Evolutionary conservation across 1,140 invertebrate species (phyloP), one percentile per base, ranked within the genome.

Genomic region (Augochlora pura): DNA sequence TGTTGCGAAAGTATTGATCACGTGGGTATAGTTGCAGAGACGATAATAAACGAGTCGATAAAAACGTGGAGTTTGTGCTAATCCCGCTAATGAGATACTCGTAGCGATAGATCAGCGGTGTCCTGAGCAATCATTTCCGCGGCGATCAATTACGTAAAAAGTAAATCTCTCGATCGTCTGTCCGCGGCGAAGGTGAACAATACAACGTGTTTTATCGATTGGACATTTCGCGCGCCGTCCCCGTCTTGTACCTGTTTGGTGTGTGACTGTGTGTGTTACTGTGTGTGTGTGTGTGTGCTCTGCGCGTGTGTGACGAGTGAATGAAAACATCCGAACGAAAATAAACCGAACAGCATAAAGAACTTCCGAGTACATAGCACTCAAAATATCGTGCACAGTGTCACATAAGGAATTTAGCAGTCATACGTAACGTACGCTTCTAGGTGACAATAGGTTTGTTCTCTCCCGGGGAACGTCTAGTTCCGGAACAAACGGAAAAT

Each of bases 341-440:
- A 62, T 62, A 70, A 74, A 85, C 64, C 46, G 7, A 84, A 85
- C 18, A 38, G 27, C 77, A 21, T 57, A 75, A 78, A 75, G 10
- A 67, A 66, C 71, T 82, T 60, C 62, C 79, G 84, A 90, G 88
- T 90, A 88, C 89, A 89, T 81, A 74, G 89, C 83, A 89, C 88
- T 89, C 88, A 84, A 88, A 77, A 65, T 81, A 87, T 84, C 39
- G 78, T 84, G 77, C 68, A 71, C 77, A 64, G 23, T 80, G 84
- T 86, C 85, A 86, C 85, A 73, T 85, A 75, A 79, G 52, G 39
- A 77, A 85, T 86, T 82, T 79, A 68, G 70, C 57, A 67, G 68
- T 39, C 49, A 77, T 64, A 82, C 74, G 38, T 80, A 78, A 78
- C 49, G 63, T 76, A 86, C 66, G 64, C 49, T 52, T 80, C 32